These are phyloP conservation scores for Stictonetta naevosa DNA, from an alignment of 2,113 vertebrate genomes.

Conservation along the genomic window DNA sequence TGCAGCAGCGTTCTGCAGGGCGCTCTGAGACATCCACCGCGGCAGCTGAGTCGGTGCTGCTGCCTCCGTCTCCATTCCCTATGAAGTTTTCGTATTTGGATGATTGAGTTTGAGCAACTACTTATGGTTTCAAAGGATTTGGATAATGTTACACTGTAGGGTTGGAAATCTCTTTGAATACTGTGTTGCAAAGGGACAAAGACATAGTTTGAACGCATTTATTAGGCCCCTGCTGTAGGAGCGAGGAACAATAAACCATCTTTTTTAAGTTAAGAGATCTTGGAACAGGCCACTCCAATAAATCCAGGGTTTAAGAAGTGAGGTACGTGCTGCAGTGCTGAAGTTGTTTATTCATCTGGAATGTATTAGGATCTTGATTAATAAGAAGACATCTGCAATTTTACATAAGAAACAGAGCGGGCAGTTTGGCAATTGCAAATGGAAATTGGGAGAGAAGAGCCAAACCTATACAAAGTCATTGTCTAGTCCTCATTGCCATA, in stretches of 20 bases:
- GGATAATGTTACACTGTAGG: constrained; percentile 63
- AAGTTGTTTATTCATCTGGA: constrained; percentile 99
- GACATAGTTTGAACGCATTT: constrained; percentile 65
- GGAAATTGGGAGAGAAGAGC: constrained; percentile 76
- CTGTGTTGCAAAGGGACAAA: constrained; percentile 60
- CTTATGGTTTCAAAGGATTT: constrained; percentile 77
- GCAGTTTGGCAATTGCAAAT: constrained; percentile 77
- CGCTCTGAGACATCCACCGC: background rate
- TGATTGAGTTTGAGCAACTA: constrained; percentile 70
- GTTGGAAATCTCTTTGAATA: constrained; percentile 74
- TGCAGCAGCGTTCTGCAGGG: background rate
- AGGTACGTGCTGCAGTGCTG: constrained; percentile 75
- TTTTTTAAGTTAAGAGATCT: constrained; percentile 87
- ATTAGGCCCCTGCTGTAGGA: constrained; percentile 79
- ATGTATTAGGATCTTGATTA: constrained; percentile 95
- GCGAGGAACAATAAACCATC: constrained; percentile 73
- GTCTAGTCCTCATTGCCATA: constrained; percentile 58
- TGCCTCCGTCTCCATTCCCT: constrained; percentile 49
- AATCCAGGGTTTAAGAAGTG: constrained; percentile 79
- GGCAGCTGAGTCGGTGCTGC: background rate
- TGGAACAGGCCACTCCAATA: constrained; percentile 76
- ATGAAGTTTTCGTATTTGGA: constrained; percentile 36
- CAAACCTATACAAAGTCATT: constrained; percentile 65
- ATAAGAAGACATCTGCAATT: constrained; percentile 90
- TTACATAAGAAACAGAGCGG: constrained; percentile 82